Base-by-base conservation (phyloP, 2,113 vertebrate species). In the Siniperca knerii region DNA sequence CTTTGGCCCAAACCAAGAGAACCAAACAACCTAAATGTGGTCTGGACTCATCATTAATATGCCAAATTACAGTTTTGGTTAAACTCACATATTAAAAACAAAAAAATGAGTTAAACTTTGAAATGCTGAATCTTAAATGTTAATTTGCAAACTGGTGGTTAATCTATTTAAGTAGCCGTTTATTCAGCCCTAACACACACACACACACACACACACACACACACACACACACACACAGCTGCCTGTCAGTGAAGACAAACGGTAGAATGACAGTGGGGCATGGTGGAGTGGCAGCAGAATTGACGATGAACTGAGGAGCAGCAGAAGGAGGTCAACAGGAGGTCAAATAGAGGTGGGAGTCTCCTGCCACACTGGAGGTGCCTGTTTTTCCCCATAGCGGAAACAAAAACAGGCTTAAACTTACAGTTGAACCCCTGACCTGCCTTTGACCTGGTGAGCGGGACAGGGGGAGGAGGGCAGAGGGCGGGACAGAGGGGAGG, bases 401-500 rank as follows among this genome's bases (percentile, higher is more conserved):
- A 87, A 93, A 94, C 79, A 94, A 92, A 88, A 93, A 91, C 92
- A 94, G 91, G 93, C 92, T 95, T 96, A 96, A 96, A 96, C 95
- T 95, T 96, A 96, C 95, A 96, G 94, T 95, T 96, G 95, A 96
- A 96, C 95, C 95, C 92, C 79, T 95, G 95, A 94, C 93, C 95
- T 94, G 95, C 95, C 95, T 96, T 96, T 96, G 95, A 96, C 96
- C 94, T 86, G 89, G 83, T 87, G 86, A 84, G 79, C 46, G 25
- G 89, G 92, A 86, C 86, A 75, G 85, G 78, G 87, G 82, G 90
- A 91, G 88, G 79, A 81, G 90, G 85, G 90, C 92, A 93, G 87
- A 89, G 93, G 94, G 94, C 83, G 90, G 89, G 86, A 90, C 81
- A 6, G 81, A 74, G 75, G 80, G 86, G 91, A 90, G 91, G 86